A percentile compares a stretch with the other conserved stretches of the same genome.
Evolutionary conservation across 2,113 vertebrate species (phyloP).

Genomic region (Cololabis saira): DNA sequence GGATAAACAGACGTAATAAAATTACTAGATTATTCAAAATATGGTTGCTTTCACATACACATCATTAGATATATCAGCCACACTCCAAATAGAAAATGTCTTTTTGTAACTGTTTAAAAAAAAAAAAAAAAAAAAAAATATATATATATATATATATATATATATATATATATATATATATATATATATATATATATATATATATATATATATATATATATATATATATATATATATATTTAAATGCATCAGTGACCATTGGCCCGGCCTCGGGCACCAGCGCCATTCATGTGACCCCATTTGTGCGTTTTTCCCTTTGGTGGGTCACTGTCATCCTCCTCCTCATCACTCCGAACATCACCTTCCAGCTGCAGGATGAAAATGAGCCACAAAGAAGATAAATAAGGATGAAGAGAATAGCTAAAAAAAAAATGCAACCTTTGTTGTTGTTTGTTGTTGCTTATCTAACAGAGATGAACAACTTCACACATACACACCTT

Average conservation of each 20-base stretch:
- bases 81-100: slow-evolving; percentile 7
- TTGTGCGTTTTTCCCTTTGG: slow-evolving; percentile 42
- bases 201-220: no score
- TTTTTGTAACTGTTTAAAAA: slow-evolving; percentile 6
- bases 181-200: no score
- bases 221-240: no score
- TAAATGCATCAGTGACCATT: slow-evolving; percentile 59
- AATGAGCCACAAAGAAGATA: slow-evolving; percentile 10
- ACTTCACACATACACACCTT: slow-evolving; percentile 72
- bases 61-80: slow-evolving; percentile 7
- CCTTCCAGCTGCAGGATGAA: slow-evolving; percentile 63
- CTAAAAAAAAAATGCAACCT: no score
- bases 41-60: neutral
- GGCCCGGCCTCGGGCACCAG: slow-evolving; percentile 51
- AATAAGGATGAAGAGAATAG: neutral
- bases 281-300: slow-evolving; percentile 51
- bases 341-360: slow-evolving; percentile 72
- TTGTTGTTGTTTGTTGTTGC: no score
- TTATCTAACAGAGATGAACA: neutral
- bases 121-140: no score
- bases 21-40: neutral
- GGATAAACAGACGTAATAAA: neutral
- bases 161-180: no score
- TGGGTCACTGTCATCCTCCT: slow-evolving; percentile 68
- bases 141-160: no score